Evolutionary conservation across 2,888 invertebrate species (phyloP), one percentile per base, ranked within the genome.

Genomic region (Luperina nickerlii): DNA sequence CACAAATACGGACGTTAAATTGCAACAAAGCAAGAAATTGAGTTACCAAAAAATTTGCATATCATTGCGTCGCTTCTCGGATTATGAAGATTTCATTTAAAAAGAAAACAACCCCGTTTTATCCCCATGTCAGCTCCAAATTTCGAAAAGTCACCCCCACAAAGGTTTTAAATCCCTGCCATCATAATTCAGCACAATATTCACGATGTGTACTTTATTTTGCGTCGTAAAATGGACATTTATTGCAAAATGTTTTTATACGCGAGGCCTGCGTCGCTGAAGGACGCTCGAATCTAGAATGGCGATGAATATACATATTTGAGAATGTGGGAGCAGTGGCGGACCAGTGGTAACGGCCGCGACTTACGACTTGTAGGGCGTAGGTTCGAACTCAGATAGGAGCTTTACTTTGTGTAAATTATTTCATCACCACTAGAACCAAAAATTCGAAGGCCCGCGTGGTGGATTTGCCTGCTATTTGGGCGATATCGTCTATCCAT

Each of bases 201-300:
- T 83, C 78, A 84, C 78, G 74, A 84, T 66, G 62, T 63, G 57
- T 63, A 70, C 75, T 78, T 84, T 82, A 83, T 84, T 83, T 75
- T 45, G 65, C 48, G 69, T 38, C 83, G 63, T 83, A 84, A 84
- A 84, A 69, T 66, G 83, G 72, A 75, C 87, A 75, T 84, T 84
- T 84, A 86, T 83, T 84, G 74, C 83, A 63, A 77, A 84, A 83
- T 83, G 72, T 86, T 84, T 84, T 84, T 86, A 84, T 82, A 72
- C 45, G 62, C 45, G 13, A 48, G 27, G 69, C 48, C 27, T 71
- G 69, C 54, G 66, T 60, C 42, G 42, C 77, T 57, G 38, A 81
- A 68, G 38, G 62, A 63, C 78, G 38, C 18, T 63, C 8, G 48
- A 69, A 71, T 62, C 57, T 57, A 73, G 74, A 76, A 54, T 38